Percentiles rank a stretch among this genome's conserved stretches.
Conservation (phyloP, 2,113 vertebrate species). For the Helogale parvula region DNA sequence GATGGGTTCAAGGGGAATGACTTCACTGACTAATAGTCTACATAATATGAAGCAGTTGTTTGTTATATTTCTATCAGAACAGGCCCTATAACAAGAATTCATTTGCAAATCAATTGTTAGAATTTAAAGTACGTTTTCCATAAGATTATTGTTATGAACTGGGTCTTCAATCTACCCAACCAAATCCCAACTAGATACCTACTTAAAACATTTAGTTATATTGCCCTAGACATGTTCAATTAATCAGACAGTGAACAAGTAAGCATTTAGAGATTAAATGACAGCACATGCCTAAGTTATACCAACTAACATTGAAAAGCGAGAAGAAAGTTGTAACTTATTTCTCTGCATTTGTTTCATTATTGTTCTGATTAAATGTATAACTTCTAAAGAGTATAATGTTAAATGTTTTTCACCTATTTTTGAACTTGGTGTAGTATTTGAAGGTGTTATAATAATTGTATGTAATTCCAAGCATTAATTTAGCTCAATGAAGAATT, state of each 20-base stretch:
- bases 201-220: neutral
- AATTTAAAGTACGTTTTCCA: slow-evolving; percentile 34
- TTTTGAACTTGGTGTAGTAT: slow-evolving; percentile 26
- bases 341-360: slow-evolving; percentile 48
- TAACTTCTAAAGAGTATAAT: neutral
- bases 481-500: slow-evolving; percentile 46
- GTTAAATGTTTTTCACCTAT: slow-evolving; percentile 26
- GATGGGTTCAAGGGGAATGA: neutral
- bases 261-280: neutral
- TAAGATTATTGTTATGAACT: slow-evolving; percentile 14
- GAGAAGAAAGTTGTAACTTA: neutral
- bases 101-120: neutral
- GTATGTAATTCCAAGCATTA: neutral
- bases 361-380: slow-evolving; percentile 41
- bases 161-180: neutral
- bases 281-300: neutral
- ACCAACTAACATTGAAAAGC: neutral
- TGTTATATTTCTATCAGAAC: neutral
- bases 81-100: neutral
- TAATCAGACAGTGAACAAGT: neutral
- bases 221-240: neutral
- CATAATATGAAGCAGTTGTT: neutral
- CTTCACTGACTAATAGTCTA: slow-evolving; percentile 29
- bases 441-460: slow-evolving; percentile 34
- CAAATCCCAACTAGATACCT: neutral